These are phyloP conservation scores for Phaenicophaeus curvirostris DNA, from an alignment of 2,797 vertebrate genomes.

Conservation along the genomic window DNA sequence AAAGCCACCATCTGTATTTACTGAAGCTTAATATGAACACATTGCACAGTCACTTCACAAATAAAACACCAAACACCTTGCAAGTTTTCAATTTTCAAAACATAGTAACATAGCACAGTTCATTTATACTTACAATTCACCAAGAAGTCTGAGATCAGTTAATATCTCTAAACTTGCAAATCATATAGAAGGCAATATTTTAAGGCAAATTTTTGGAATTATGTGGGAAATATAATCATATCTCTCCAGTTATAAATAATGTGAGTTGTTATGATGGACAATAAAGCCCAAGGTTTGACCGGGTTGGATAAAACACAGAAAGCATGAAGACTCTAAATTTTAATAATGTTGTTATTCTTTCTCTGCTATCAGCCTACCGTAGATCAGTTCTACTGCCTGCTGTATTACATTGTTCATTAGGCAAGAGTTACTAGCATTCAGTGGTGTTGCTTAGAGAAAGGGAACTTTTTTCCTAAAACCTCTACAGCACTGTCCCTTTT, in stretches of 20 bases:
- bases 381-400: background rate
- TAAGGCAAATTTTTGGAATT: background rate
- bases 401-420: background rate
- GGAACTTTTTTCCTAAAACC: rapidly evolving
- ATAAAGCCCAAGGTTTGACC: background rate
- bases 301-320: background rate
- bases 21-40: background rate
- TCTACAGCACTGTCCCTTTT: background rate
- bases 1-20: constrained; percentile 21
- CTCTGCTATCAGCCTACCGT: background rate
- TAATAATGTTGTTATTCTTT: background rate
- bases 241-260: background rate
- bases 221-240: background rate
- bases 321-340: background rate
- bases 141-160: background rate
- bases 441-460: background rate
- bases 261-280: background rate
- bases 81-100: background rate
- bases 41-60: background rate
- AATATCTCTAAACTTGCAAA: background rate
- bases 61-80: background rate
- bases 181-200: background rate
- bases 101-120: background rate
- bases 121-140: background rate
- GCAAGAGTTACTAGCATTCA: background rate